Percentiles rank a stretch among this genome's conserved stretches.
Conservation (phyloP, 2,797 vertebrate genomes). For the Chaetophractus vellerosus region DNA sequence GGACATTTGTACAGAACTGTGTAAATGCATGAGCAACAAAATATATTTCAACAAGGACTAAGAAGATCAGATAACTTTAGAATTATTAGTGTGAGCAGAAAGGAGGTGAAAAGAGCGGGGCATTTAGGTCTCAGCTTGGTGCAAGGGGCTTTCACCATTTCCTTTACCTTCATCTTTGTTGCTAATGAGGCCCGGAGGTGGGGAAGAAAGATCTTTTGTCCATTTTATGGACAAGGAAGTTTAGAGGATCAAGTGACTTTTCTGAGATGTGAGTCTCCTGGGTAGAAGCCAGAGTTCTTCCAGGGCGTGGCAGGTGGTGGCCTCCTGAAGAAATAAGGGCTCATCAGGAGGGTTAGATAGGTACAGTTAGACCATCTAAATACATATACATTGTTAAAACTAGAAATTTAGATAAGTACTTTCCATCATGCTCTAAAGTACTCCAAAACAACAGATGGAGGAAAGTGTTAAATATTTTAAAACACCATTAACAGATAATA, state of each 20-base stretch:
- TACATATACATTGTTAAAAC: not conserved
- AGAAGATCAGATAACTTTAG: not conserved
- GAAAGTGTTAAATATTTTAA: not conserved
- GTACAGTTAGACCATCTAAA: not conserved
- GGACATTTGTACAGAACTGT: too few relatives aligned
- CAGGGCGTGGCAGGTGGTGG: not conserved
- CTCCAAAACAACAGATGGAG: not conserved
- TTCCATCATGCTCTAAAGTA: too few relatives aligned
- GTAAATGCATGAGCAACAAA: too few relatives aligned
- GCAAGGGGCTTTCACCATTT: not conserved
- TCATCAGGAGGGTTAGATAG: not conserved
- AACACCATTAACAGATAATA: slow-evolving; percentile 18
- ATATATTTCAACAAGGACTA: too few relatives aligned
- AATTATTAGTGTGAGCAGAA: accelerated
- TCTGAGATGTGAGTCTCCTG: not conserved
- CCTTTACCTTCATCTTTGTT: accelerated
- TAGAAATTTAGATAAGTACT: not conserved
- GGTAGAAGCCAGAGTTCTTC: not conserved
- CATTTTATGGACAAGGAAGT: not conserved
- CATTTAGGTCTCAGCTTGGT: accelerated
- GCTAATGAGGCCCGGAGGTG: accelerated
- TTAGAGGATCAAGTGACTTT: not conserved
- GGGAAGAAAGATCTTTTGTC: not conserved
- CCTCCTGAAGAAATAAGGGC: too few relatives aligned
- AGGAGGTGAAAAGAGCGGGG: not conserved